A percentile compares a stretch with the other conserved stretches of the same genome.
Conservation (phyloP, 2,113 vertebrate species). For the Polypterus bichir region DNA sequence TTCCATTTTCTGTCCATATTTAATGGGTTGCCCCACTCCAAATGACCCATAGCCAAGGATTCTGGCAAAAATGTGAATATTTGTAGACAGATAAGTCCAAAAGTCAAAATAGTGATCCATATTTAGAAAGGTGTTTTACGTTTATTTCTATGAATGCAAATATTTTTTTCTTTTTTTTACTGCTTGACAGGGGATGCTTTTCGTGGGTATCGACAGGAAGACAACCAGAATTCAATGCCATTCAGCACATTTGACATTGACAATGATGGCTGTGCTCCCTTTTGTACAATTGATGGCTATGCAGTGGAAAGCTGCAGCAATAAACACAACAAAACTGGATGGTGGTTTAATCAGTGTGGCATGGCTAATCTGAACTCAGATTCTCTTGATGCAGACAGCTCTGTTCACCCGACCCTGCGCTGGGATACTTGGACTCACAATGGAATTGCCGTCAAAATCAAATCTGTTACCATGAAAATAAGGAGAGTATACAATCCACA, state of each 20-base stretch:
- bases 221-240: constrained; percentile 75
- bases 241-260: constrained; percentile 80
- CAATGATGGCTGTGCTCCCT: constrained; percentile 69
- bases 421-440: constrained; percentile 75
- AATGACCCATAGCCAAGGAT: no score
- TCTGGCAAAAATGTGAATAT: no score
- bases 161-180: constrained; percentile 14
- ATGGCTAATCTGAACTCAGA: constrained; percentile 73
- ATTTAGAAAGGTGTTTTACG: no score
- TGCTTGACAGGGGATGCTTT: constrained; percentile 66
- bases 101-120: no score
- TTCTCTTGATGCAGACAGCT: constrained; percentile 46
- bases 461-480: constrained; percentile 81
- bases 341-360: constrained; percentile 83
- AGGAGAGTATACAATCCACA: constrained; percentile 52
- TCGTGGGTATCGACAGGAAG: constrained; percentile 63
- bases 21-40: no score
- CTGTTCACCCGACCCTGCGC: constrained; percentile 46
- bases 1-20: no score
- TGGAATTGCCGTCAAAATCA: constrained; percentile 56
- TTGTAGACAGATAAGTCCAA: no score
- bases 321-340: constrained; percentile 60
- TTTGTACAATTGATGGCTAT: constrained; percentile 47
- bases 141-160: neutral
- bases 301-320: constrained; percentile 70